These are phyloP conservation scores for Enteromius paludinosus DNA, from an alignment of 2,797 vertebrate genomes.

Conservation along the genomic window DNA sequence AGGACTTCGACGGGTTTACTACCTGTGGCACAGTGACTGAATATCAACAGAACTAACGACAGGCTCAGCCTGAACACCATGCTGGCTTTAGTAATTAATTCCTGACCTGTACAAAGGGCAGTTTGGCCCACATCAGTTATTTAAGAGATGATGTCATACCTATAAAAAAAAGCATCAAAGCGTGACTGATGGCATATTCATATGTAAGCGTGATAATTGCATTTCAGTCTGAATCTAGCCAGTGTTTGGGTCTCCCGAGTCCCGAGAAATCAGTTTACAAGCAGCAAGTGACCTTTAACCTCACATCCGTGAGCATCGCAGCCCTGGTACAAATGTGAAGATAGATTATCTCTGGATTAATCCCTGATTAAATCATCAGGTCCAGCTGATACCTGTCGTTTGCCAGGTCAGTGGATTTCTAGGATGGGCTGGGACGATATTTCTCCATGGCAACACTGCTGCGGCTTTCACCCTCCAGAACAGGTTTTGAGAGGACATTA, in stretches of 20 bases:
- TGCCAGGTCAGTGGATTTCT: slow-evolving; percentile 53
- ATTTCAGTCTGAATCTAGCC: not conserved
- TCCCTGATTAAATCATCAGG: slow-evolving; percentile 47
- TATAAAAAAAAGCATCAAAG: not conserved
- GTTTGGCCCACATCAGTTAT: slow-evolving; percentile 3
- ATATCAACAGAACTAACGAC: slow-evolving; percentile 39
- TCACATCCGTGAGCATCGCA: slow-evolving; percentile 15
- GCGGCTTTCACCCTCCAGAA: slow-evolving; percentile 7
- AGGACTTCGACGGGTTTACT: slow-evolving; percentile 30
- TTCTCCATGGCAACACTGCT: slow-evolving; percentile 26
- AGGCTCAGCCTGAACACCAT: slow-evolving; percentile 4
- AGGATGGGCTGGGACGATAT: slow-evolving; percentile 15
- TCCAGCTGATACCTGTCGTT: slow-evolving; percentile 43
- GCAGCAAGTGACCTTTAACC: slow-evolving; percentile 19
- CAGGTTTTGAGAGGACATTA: slow-evolving; percentile 28
- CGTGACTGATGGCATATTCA: not conserved
- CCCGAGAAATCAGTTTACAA: slow-evolving; percentile 4
- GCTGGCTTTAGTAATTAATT: not conserved
- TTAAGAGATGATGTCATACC: not conserved
- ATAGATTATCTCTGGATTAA: slow-evolving; percentile 49
- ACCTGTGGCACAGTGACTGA: slow-evolving; percentile 28
- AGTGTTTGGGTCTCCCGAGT: not conserved
- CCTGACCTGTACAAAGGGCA: not conserved
- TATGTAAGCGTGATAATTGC: not conserved
- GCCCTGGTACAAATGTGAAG: slow-evolving; percentile 43